Evolutionary conservation across 2,888 invertebrate species (phyloP).

Genomic region (Laothoe populi): DNA sequence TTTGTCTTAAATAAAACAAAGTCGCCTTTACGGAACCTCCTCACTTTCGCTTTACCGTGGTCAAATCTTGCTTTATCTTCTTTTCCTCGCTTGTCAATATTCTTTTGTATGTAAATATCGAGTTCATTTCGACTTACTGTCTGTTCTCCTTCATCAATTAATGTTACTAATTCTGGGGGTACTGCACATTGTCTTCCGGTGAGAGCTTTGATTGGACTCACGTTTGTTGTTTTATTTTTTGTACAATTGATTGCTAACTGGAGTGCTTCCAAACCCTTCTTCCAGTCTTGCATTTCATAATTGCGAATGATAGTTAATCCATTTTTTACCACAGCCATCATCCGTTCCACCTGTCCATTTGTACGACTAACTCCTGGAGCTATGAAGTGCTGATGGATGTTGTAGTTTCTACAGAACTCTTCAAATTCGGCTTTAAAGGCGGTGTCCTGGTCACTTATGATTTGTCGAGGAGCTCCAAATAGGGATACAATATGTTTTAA

Average conservation of each 20-base stretch:
- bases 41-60: background rate
- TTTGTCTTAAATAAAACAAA: background rate
- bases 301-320: background rate
- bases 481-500: background rate
- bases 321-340: background rate
- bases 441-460: background rate
- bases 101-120: background rate
- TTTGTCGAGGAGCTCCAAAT: background rate
- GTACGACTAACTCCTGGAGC: background rate
- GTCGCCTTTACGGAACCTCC: background rate
- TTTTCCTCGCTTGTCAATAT: background rate
- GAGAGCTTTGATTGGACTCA: background rate
- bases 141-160: background rate
- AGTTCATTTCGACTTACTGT: background rate
- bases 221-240: background rate
- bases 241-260: background rate
- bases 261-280: background rate
- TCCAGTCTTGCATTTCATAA: background rate
- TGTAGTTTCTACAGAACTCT: background rate
- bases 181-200: background rate
- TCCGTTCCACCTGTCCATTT: background rate
- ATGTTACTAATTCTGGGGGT: background rate
- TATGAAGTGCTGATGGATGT: background rate
- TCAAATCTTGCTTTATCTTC: background rate
- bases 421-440: background rate